A percentile compares a stretch with the other conserved stretches of the same genome.
phyloP scores from a whole-genome alignment of 2,888 invertebrate genomes.

The Beris morrisii region DNA sequence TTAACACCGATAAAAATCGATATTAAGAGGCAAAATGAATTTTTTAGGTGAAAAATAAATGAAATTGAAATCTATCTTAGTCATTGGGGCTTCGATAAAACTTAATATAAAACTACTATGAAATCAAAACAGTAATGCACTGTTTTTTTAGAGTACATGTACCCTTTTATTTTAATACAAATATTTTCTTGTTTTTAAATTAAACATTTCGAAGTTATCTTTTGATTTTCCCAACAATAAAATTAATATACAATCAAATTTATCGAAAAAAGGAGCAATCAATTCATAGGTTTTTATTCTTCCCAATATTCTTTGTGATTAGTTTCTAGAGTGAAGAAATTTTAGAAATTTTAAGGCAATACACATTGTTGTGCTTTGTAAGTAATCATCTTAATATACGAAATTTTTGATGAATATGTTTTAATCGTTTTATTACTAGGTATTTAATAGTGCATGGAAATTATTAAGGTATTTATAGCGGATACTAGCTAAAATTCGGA shows the following conservation, averaged over 20 bases:
- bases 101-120: background rate
- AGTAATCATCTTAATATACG: slow-evolving; percentile 19
- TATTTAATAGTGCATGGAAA: no score
- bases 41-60: slow-evolving; percentile 18
- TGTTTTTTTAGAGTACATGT: background rate
- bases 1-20: slow-evolving; percentile 29
- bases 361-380: slow-evolving; percentile 31
- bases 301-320: background rate
- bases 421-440: no score
- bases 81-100: slow-evolving; percentile 14
- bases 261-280: slow-evolving; percentile 1
- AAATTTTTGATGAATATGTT: slow-evolving; percentile 19
- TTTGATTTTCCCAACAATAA: no score
- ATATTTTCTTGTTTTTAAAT: no score
- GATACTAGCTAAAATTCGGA: no score
- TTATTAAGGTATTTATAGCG: no score
- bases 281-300: background rate
- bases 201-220: no score
- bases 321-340: background rate
- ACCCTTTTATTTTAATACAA: no score
- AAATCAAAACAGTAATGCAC: slow-evolving; percentile 4
- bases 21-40: slow-evolving; percentile 10
- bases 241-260: no score
- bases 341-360: slow-evolving; percentile 22
- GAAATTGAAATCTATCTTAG: slow-evolving; percentile 24